A percentile compares a stretch with the other conserved stretches of the same genome.
phyloP scores from a whole-genome alignment of 2,888 invertebrate species.

The Dilophus febrilis region DNA sequence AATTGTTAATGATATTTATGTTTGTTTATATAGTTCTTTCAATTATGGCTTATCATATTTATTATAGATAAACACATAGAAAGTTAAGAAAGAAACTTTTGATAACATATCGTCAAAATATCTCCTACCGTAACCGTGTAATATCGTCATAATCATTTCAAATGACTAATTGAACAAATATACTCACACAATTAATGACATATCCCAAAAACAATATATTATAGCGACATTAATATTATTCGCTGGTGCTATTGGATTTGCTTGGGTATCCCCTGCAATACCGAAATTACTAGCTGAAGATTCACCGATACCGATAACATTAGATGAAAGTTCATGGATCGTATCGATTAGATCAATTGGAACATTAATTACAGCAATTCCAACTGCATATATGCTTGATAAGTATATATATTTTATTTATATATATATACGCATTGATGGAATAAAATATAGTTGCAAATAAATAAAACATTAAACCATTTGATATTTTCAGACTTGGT shows the following conservation, averaged over 20 bases:
- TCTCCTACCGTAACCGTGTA: too few relatives aligned
- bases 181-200: neutral
- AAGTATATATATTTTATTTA: neutral
- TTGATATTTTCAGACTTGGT: conserved; percentile 31
- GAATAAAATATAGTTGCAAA: neutral
- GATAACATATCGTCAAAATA: too few relatives aligned
- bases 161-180: too few relatives aligned
- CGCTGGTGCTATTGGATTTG: conserved; percentile 36
- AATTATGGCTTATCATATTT: too few relatives aligned
- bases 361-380: conserved; percentile 42
- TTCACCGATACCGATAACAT: conserved; percentile 36
- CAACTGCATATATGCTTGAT: conserved; percentile 44
- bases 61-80: too few relatives aligned
- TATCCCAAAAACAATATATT: neutral
- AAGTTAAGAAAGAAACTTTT: too few relatives aligned
- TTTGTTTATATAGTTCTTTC: too few relatives aligned
- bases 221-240: conserved; percentile 35
- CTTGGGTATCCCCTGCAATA: conserved; percentile 44
- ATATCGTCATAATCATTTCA: too few relatives aligned
- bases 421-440: neutral
- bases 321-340: conserved; percentile 43
- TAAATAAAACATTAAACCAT: neutral
- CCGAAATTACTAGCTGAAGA: conserved; percentile 33
- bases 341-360: conserved; percentile 46
- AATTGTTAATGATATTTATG: too few relatives aligned